Conservation (phyloP, 2,797 vertebrate species). For the Lates japonicus region DNA sequence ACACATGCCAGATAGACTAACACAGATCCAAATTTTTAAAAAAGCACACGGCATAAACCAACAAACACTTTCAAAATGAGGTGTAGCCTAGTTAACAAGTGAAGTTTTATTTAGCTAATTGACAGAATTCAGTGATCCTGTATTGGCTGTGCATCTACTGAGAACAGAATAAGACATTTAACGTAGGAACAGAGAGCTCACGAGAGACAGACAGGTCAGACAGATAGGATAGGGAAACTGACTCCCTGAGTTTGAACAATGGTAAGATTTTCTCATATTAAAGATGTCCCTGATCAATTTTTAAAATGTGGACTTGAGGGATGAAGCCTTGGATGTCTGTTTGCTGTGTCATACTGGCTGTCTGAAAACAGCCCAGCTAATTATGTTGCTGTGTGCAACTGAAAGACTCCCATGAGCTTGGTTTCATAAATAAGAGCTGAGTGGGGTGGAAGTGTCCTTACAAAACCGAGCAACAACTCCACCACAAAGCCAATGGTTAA, state of each 20-base stretch:
- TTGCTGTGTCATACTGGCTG: slow-evolving; percentile 6
- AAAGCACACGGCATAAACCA: slow-evolving; percentile 47
- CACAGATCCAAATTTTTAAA: slow-evolving; percentile 65
- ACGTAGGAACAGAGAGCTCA: slow-evolving; percentile 1
- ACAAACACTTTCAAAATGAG: slow-evolving; percentile 47
- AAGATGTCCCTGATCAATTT: slow-evolving; percentile 19
- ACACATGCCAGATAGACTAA: slow-evolving; percentile 67
- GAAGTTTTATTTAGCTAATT: slow-evolving; percentile 32
- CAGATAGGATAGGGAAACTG: neutral
- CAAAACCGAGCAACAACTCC: slow-evolving; percentile 16
- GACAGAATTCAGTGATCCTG: slow-evolving; percentile 20
- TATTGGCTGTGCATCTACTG: slow-evolving; percentile 8
- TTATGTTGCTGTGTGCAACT: slow-evolving; percentile 14
- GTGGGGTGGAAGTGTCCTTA: slow-evolving; percentile 12
- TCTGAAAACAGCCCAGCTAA: slow-evolving; percentile 6
- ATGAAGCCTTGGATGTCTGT: slow-evolving; percentile 10
- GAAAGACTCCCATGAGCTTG: slow-evolving; percentile 22
- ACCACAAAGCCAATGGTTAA: slow-evolving; percentile 8
- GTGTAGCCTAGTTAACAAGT: slow-evolving; percentile 33
- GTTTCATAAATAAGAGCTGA: slow-evolving; percentile 29
- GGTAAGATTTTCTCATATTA: slow-evolving; percentile 10
- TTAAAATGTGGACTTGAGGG: slow-evolving; percentile 23
- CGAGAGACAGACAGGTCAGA: neutral
- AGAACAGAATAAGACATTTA: slow-evolving; percentile 12
- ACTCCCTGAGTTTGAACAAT: slow-evolving; percentile 1